Percentiles rank a stretch among this genome's conserved stretches.
Conservation (phyloP, 2,888 invertebrate species). For the Boloria selene region DNA sequence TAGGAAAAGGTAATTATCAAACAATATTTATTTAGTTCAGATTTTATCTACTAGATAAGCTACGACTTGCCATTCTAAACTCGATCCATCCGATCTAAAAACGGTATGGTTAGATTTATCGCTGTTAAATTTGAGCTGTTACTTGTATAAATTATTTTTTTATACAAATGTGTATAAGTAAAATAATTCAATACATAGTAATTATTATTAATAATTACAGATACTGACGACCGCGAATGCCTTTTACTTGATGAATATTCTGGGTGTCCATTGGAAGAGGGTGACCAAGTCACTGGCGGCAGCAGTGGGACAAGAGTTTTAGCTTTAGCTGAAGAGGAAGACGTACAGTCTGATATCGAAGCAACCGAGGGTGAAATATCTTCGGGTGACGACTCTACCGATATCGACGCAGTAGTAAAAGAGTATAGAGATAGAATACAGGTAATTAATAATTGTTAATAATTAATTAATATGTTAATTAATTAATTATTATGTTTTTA, state of each 20-base stretch:
- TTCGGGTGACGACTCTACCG: slow-evolving; percentile 86
- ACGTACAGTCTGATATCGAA: slow-evolving; percentile 66
- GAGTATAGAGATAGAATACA: slow-evolving; percentile 88
- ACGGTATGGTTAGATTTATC: too few species aligned
- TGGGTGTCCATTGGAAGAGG: slow-evolving; percentile 66
- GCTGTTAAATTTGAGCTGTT: too few species aligned
- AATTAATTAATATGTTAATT: too few species aligned
- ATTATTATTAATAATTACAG: slow-evolving; percentile 47
- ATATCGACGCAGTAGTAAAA: slow-evolving; percentile 89
- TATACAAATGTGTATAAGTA: too few species aligned
- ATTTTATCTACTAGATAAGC: too few species aligned
- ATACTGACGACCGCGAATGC: slow-evolving; percentile 82
- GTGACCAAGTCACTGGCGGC: slow-evolving; percentile 60
- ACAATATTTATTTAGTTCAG: too few species aligned
- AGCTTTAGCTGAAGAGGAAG: slow-evolving; percentile 59
- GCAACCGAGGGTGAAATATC: slow-evolving; percentile 83
- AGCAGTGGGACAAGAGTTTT: slow-evolving; percentile 56
- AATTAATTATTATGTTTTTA: too few species aligned
- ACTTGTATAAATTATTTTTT: too few species aligned
- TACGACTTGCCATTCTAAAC: too few species aligned
- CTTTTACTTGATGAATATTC: slow-evolving; percentile 82
- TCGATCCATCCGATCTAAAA: too few species aligned
- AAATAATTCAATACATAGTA: background rate
- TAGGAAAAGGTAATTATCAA: slow-evolving; percentile 62
- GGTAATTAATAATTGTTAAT: slow-evolving; percentile 59